phyloP scores from a whole-genome alignment of 2,797 vertebrate genomes.

The Podarcis lilfordi region DNA sequence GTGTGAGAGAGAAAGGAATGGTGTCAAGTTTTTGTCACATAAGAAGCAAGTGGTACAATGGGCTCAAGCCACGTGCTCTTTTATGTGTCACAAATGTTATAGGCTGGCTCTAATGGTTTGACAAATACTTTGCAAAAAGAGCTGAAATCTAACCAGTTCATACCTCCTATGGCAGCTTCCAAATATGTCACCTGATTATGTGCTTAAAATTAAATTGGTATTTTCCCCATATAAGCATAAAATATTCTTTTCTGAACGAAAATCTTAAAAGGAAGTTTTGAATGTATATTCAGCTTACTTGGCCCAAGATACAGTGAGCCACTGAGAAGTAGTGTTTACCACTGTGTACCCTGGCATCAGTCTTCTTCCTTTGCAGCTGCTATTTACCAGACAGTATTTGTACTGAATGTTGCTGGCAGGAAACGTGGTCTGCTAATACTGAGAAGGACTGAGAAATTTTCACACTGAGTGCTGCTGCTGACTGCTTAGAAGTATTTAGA shows the following conservation, averaged over 20 bases:
- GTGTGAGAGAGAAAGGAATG: no score
- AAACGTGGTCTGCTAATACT: slow-evolving; percentile 59
- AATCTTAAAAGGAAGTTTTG: slow-evolving; percentile 13
- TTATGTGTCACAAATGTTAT: slow-evolving; percentile 3
- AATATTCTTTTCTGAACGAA: not conserved
- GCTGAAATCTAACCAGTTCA: not conserved
- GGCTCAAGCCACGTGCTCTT: slow-evolving; percentile 22
- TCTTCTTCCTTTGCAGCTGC: slow-evolving; percentile 83
- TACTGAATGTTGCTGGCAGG: slow-evolving; percentile 77
- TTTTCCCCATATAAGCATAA: not conserved
- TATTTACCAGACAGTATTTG: slow-evolving; percentile 71
- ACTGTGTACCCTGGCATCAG: slow-evolving; percentile 76
- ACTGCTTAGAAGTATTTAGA: slow-evolving; percentile 61
- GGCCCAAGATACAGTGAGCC: slow-evolving; percentile 47
- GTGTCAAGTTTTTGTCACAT: not conserved
- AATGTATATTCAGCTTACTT: slow-evolving; percentile 48
- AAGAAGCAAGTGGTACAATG: not conserved
- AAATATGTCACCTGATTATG: not conserved
- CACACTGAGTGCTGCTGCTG: slow-evolving; percentile 68
- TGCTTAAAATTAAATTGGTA: slow-evolving; percentile 2
- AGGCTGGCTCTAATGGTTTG: not conserved
- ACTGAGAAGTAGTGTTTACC: slow-evolving; percentile 62
- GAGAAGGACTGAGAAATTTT: slow-evolving; percentile 74
- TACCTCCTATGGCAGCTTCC: not conserved
- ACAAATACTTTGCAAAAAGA: not conserved